Percentiles rank a stretch among this genome's conserved stretches.
These are phyloP conservation scores for Graptemys geographica DNA, from an alignment of 2,797 vertebrate genomes.

Conservation along the genomic window DNA sequence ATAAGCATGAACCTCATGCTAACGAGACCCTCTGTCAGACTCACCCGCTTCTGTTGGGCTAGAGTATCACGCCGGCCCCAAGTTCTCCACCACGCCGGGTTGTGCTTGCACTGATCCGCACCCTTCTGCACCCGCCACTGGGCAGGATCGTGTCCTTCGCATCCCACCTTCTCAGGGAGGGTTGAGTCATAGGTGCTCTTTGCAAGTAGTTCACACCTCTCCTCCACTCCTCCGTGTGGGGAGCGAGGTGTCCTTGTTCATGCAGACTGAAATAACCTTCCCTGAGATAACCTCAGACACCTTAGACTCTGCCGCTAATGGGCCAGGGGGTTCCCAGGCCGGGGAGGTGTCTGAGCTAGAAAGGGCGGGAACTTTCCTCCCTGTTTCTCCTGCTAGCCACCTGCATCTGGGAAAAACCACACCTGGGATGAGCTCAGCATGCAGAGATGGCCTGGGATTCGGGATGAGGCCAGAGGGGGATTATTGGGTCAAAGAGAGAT, in stretches of 20 bases:
- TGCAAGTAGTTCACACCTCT: neutral
- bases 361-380: neutral
- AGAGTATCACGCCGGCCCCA: accelerated
- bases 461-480: neutral
- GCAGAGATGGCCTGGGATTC: neutral
- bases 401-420: neutral
- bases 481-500: neutral
- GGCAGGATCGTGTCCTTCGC: no score
- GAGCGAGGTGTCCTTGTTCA: neutral
- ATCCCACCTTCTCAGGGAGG: neutral
- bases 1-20: neutral
- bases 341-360: neutral
- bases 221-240: no score
- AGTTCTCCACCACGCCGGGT: no score
- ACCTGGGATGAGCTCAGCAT: neutral
- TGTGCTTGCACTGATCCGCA: no score
- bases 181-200: neutral
- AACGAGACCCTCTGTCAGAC: no score
- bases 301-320: neutral
- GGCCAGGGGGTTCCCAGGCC: neutral
- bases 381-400: neutral
- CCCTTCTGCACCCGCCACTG: no score
- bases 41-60: neutral
- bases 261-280: no score
- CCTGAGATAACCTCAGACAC: neutral